Evolutionary conservation across 2,888 invertebrate genomes (phyloP), one percentile per base, ranked within the genome.

Genomic region (Melanchra persicariae): DNA sequence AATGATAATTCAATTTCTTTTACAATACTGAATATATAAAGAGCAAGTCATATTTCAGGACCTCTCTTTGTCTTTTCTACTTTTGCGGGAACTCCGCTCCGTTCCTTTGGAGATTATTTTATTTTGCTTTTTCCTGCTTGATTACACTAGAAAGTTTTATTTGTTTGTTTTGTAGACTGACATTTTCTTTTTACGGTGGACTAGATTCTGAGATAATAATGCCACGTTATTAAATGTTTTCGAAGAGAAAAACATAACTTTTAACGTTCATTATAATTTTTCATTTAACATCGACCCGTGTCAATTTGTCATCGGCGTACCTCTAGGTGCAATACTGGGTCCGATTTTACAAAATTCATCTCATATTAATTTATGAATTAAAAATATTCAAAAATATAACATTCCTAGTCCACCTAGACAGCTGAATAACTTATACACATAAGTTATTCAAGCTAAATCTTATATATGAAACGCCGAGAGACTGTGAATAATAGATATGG

Each of bases 1-100:
- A 75, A 81, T 79, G 65, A 79, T 83, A 81, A 81, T 81, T 81
- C 83, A 79, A 79, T 81, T 81, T 72, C 76, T 79, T 83, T 70
- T 75, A 79, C 71, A 79, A 75, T 75, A 82, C 80, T 57, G 83
- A 83, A 83, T 76, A 75, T 76, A 79, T 75, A 75, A 82, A 83
- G 69, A 75, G 80, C 80, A 69, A 81, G 76, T 82, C 83, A 81
- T 76, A 76, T 80, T 79, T 81, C 72, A 81, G 68, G 79, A 75
- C 58, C 49, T 64, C 70, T 64, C 83, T 76, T 81, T 81, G 81
- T 81, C 80, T 81, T 80, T 70, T 82, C 55, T 63, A 55, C 65
- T 71, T 66, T 70, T 55, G 72, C 63, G 71, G 52, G 64, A 63
- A 67, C 73, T 69, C 72, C 72, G 71, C 65, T 66, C 17, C 71